Conservation (phyloP, 2,888 invertebrate genomes). For the Mylabris sibirica region DNA sequence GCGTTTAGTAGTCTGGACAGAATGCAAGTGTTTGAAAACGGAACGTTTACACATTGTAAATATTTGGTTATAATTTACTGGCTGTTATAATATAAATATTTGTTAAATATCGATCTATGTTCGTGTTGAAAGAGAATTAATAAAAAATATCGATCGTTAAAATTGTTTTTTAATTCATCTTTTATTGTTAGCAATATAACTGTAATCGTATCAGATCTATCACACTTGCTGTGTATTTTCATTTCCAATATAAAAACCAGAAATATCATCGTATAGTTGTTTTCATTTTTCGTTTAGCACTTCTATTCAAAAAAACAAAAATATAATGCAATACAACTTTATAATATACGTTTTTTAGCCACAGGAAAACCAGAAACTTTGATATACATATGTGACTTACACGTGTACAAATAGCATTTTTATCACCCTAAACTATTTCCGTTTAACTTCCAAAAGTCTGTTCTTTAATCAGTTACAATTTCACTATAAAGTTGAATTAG, state of each 20-base stretch:
- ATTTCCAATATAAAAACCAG: not conserved
- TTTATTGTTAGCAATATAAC: slow-evolving; percentile 13
- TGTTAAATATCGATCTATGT: slow-evolving; percentile 28
- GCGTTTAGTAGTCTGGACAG: not conserved
- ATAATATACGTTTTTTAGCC: not conserved
- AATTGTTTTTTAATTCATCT: slow-evolving; percentile 12
- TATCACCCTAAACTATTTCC: no score
- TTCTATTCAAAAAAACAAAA: not conserved
- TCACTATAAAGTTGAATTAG: not conserved
- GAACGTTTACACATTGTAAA: slow-evolving; percentile 33
- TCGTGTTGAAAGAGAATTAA: slow-evolving; percentile 31
- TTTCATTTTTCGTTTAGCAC: not conserved
- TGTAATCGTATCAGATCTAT: not conserved
- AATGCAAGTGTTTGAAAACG: slow-evolving; percentile 30
- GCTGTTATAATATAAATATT: slow-evolving; percentile 34
- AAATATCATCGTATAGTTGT: slow-evolving; percentile 1
- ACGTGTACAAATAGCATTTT: not conserved
- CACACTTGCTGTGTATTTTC: not conserved
- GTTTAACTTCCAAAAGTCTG: not conserved
- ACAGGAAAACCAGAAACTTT: not conserved
- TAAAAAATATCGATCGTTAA: slow-evolving; percentile 25
- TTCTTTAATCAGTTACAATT: not conserved
- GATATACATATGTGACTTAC: not conserved
- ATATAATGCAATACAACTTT: not conserved
- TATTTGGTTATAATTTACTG: slow-evolving; percentile 35